Base-by-base conservation (phyloP, 2,888 invertebrate genomes). In the Lithophane socia region DNA sequence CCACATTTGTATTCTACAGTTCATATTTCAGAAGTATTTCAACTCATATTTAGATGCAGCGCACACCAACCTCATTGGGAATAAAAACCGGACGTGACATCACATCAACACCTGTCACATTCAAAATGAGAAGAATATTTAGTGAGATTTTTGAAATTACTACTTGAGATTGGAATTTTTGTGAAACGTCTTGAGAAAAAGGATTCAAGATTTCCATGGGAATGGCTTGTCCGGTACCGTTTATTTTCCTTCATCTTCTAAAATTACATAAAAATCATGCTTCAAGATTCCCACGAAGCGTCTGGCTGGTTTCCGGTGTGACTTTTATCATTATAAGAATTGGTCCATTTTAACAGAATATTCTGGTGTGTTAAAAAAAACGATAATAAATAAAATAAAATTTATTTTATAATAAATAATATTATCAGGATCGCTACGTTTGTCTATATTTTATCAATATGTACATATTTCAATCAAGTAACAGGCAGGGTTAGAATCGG, bases 61-160 rank as follows among this genome's bases (percentile, higher is more conserved):
- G 75, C 84, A 79, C 75, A 82, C 79, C 80, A 76, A 58, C 77
- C 77, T 87, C 79, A 83, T 88, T 78, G 88, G 87, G 85, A 85
- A 89, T 91, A 90, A 90, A 91, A 90, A 84, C 84, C 69, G 87
- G 82, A 91, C 91, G 90, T 90, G 90, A 86, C 86, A 82, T 79
- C 84, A 85, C 54, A 80, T 73, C 64, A 67, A 42, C 82, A 85
- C 82, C 86, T 87, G 87, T 72, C 88, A 83, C 80, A 63, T 68
- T 72, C 71, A 44, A 72, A 75, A 80, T 76, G 67, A 77, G 66
- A 69, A 82, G 61, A 61, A 73, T 65, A 72, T 77, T 52, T 71
- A n/a, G 58, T 44, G 10, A 42, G 16, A 24, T n/a, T 69, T 65
- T 52, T 80, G 12, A 65, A 82, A 70, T 75, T 60, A 29, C 24